These are phyloP conservation scores for Dolomedes plantarius DNA, from an alignment of 2,888 invertebrate species.

Conservation along the genomic window DNA sequence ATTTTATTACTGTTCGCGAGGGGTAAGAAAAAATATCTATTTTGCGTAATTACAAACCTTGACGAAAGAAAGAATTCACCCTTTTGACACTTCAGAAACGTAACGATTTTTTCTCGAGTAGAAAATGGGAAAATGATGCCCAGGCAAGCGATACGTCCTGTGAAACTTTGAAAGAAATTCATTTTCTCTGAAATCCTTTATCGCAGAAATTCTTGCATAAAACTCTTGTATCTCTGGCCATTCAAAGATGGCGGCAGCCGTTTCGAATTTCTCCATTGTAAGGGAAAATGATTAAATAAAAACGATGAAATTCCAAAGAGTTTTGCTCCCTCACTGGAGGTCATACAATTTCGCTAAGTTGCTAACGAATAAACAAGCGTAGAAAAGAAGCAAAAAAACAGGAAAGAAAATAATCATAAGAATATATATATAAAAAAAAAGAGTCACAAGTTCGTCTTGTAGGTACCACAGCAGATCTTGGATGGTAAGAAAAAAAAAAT, in stretches of 20 bases:
- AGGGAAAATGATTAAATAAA: conserved; percentile 54
- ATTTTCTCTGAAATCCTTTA: background rate
- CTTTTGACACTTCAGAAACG: background rate
- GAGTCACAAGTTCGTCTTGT: background rate
- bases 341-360: conserved; percentile 11
- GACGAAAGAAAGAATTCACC: background rate
- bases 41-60: too few species aligned
- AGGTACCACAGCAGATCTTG: background rate
- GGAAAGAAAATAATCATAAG: conserved; percentile 54
- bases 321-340: conserved; percentile 38
- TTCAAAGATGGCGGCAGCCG: conserved; percentile 20
- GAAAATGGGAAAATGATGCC: conserved; percentile 6
- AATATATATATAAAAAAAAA: conserved; percentile 33
- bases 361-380: conserved; percentile 44
- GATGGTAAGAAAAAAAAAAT: background rate
- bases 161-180: background rate
- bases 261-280: conserved; percentile 35
- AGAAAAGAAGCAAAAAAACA: conserved; percentile 1
- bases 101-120: conserved; percentile 1
- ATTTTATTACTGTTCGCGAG: background rate
- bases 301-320: conserved; percentile 41
- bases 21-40: too few species aligned
- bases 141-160: background rate
- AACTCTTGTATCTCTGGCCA: background rate
- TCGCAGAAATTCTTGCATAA: background rate